phyloP scores from a whole-genome alignment of 1,140 invertebrate genomes.

The Euwallacea fornicatus region DNA sequence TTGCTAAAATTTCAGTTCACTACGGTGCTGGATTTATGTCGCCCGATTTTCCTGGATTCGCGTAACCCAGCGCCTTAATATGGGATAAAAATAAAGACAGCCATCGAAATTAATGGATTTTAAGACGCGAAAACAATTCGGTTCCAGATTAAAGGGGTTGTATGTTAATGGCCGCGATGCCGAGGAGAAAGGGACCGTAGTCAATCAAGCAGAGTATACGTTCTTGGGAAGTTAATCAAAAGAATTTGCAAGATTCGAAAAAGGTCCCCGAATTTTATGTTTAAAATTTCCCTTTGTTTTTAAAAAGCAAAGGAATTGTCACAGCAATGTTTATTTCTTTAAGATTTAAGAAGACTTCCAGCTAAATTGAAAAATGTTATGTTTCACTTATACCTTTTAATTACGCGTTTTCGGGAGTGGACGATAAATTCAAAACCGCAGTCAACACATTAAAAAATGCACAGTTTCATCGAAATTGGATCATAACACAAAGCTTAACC shows the following conservation, averaged over 20 bases:
- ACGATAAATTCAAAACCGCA: too few relatives aligned
- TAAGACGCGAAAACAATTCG: constrained; percentile 39
- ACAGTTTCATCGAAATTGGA: constrained; percentile 1
- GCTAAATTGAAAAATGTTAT: too few relatives aligned
- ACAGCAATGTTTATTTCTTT: too few relatives aligned
- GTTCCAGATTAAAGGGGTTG: constrained; percentile 40
- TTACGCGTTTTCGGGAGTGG: too few relatives aligned
- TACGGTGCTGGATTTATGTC: too few relatives aligned
- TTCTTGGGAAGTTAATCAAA: constrained; percentile 35
- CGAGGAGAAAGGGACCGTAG: constrained; percentile 16
- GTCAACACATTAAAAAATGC: too few relatives aligned
- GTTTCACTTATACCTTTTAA: too few relatives aligned
- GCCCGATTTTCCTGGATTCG: too few relatives aligned
- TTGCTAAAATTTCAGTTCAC: too few relatives aligned
- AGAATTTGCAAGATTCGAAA: constrained; percentile 34
- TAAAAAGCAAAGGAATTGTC: too few relatives aligned
- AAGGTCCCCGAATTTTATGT: constrained; percentile 24
- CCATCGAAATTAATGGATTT: constrained; percentile 39
- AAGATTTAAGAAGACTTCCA: too few relatives aligned
- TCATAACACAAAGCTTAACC: background rate
- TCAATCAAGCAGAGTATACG: constrained; percentile 37
- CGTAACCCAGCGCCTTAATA: constrained; percentile 4
- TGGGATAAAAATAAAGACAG: constrained; percentile 40
- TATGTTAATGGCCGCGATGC: constrained; percentile 34
- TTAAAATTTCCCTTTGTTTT: constrained; percentile 10